Conservation (phyloP, 2,888 invertebrate species). For the Amphimallon solstitiale region DNA sequence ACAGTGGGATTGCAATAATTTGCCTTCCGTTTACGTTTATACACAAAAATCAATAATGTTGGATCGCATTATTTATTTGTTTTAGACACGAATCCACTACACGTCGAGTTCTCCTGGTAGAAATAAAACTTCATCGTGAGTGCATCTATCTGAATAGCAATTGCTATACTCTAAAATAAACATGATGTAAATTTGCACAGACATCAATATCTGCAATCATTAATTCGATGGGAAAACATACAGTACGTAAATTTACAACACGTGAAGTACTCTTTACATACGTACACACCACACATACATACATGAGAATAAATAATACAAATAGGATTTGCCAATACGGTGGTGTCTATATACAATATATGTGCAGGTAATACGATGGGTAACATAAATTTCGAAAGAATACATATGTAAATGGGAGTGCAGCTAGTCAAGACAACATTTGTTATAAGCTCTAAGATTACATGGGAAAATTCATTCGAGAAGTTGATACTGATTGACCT, state of each 20-base stretch:
- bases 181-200: conserved; percentile 26
- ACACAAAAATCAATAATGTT: too few relatives aligned
- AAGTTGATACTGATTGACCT: conserved; percentile 41
- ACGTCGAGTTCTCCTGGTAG: too few relatives aligned
- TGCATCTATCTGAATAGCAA: not conserved
- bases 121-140: not conserved
- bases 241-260: conserved; percentile 2
- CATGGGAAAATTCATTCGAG: too few relatives aligned
- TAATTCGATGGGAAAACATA: conserved; percentile 29
- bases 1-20: too few relatives aligned
- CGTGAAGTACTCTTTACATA: not conserved
- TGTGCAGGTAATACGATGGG: conserved; percentile 37
- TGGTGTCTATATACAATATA: not conserved
- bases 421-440: too few relatives aligned
- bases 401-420: too few relatives aligned
- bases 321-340: conserved; percentile 12
- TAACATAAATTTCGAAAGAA: too few relatives aligned
- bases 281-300: not conserved
- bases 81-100: too few relatives aligned
- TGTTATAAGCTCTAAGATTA: too few relatives aligned
- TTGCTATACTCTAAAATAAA: conserved; percentile 11
- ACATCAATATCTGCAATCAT: conserved; percentile 30
- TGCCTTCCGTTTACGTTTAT: too few relatives aligned
- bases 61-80: too few relatives aligned
- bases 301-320: not conserved